Evolutionary conservation across 2,888 invertebrate genomes (phyloP), one percentile per base, ranked within the genome.

Genomic region (Apomyelois bistriatella): DNA sequence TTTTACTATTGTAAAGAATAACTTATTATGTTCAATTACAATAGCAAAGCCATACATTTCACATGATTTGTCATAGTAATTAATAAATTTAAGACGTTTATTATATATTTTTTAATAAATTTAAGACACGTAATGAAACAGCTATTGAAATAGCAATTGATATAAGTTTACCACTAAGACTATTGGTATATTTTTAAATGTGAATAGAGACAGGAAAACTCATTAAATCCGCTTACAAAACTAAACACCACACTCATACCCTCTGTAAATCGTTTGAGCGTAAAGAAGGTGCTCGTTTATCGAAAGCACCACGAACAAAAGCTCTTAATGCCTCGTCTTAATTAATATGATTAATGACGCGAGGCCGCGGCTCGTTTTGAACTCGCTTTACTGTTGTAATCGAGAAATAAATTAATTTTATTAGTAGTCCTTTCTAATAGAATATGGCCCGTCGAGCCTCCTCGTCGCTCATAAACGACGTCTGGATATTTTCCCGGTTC

Each of bases 341-440:
- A 90, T 90, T 90, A 89, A 84, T 84, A 82, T 90, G 89, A 90
- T 90, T 87, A 84, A 90, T 89, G 88, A 82, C 70, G 68, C 74
- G 66, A 66, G 66, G 72, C 72, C 62, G 82, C 87, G 89, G 87
- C 79, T 59, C 74, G 75, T 80, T 85, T 85, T 84, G 84, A 87
- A 84, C 83, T 82, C 74, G 69, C 67, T 71, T 85, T 79, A 82
- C 81, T 81, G 79, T 80, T 84, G 82, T 85, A 88, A 89, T 89
- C 85, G 84, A 83, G 84, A 83, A 85, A 89, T 86, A 88, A 87
- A 89, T 90, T 89, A 87, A 89, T 86, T 87, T 82, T 84, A 87
- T 89, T 86, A 85, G 81, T 81, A 80, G 82, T 83, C 81, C 77
- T 83, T 80, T 79, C 79, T 88, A 86, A 85, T 87, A 85, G 86